phyloP scores from a whole-genome alignment of 2,888 invertebrate genomes.

The Muschampia staudingeri region DNA sequence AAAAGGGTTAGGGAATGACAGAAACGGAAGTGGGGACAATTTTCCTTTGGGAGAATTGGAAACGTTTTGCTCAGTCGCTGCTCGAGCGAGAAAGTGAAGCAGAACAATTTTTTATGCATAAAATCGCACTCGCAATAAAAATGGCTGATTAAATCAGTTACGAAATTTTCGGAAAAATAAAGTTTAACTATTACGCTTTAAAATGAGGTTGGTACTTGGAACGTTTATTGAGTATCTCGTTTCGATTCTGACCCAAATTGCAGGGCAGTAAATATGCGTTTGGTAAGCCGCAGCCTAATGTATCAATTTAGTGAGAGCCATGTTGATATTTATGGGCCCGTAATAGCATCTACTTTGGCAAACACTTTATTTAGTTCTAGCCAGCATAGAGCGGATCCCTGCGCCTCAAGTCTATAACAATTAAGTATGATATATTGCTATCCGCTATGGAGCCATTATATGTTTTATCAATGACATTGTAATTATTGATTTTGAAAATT shows the following conservation, averaged over 20 bases:
- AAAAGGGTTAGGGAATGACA: neutral
- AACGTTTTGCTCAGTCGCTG: neutral
- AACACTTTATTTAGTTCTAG: neutral
- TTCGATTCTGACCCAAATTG: conserved; percentile 8
- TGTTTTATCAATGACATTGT: too few relatives aligned
- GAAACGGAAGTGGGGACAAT: neutral
- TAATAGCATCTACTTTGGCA: conserved; percentile 16
- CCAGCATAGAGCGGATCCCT: neutral
- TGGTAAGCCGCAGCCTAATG: conserved; percentile 35
- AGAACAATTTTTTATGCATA: neutral
- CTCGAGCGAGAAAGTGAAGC: neutral
- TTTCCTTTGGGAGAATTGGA: neutral
- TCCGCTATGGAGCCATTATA: too few relatives aligned
- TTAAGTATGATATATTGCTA: too few relatives aligned
- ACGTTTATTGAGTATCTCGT: neutral
- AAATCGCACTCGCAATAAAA: neutral
- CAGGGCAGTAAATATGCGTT: conserved; percentile 43
- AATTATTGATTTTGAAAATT: too few relatives aligned
- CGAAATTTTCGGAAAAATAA: too few relatives aligned
- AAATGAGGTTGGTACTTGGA: neutral
- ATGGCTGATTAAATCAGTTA: neutral
- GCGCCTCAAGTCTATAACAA: neutral
- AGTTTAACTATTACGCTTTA: neutral
- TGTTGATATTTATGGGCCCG: neutral
- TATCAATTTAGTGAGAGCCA: conserved; percentile 29